Percentiles rank a stretch among this genome's conserved stretches.
These are phyloP conservation scores for Drosophila rellima DNA, from an alignment of 2,888 invertebrate genomes.

Conservation along the genomic window DNA sequence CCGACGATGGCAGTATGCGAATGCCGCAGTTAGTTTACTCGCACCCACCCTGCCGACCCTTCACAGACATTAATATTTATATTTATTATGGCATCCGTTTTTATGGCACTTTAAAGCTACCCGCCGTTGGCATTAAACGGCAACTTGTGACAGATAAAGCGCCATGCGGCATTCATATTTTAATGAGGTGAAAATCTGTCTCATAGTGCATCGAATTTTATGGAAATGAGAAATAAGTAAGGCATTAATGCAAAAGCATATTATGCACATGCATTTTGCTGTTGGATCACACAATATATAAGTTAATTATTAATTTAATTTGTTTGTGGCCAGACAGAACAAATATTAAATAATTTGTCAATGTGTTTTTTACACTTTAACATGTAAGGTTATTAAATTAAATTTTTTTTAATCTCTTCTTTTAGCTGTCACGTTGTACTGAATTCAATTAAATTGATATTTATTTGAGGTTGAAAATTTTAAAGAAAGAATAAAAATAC, in stretches of 20 bases:
- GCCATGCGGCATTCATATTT: slow-evolving; percentile 34
- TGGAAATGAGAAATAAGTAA: background rate
- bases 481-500: background rate
- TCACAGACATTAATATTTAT: slow-evolving; percentile 73
- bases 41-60: background rate
- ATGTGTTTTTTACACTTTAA: background rate
- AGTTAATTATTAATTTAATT: slow-evolving; percentile 24
- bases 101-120: slow-evolving; percentile 70
- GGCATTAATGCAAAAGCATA: background rate
- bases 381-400: background rate
- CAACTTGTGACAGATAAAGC: slow-evolving; percentile 56
- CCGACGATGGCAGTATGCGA: slow-evolving; percentile 29
- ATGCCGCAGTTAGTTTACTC: slow-evolving; percentile 50
- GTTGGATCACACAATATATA: background rate
- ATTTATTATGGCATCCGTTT: slow-evolving; percentile 68
- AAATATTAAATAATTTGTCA: background rate
- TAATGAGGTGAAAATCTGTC: slow-evolving; percentile 52
- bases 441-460: background rate
- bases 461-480: background rate
- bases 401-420: background rate
- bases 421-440: background rate
- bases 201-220: background rate
- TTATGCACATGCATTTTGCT: background rate
- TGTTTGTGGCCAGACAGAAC: background rate
- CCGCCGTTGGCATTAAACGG: slow-evolving; percentile 54